Evolutionary conservation across 2,113 vertebrate genomes (phyloP).

Genomic region (Ptyas mucosa): DNA sequence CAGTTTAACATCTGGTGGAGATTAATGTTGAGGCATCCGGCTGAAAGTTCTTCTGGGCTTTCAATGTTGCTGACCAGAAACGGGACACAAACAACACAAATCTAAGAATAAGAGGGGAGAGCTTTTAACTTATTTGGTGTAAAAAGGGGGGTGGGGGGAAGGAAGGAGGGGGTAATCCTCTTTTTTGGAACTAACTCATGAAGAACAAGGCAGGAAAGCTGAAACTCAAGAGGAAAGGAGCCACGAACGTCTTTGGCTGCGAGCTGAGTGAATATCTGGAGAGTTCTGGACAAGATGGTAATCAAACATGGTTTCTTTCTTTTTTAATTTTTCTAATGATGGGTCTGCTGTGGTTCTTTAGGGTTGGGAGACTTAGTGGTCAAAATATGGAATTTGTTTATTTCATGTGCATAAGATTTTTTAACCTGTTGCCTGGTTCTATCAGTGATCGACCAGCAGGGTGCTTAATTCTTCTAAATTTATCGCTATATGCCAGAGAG

Average conservation of each 20-base stretch:
- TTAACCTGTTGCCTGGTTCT: slow-evolving; percentile 35
- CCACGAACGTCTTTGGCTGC: slow-evolving; percentile 89
- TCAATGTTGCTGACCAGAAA: slow-evolving; percentile 58
- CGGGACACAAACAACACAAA: slow-evolving; percentile 47
- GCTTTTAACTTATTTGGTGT: slow-evolving; percentile 48
- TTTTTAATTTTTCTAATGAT: slow-evolving; percentile 14
- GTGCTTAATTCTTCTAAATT: slow-evolving; percentile 22
- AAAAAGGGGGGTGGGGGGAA: slow-evolving; percentile 62
- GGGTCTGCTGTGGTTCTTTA: slow-evolving; percentile 4
- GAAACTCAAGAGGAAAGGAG: slow-evolving; percentile 93
- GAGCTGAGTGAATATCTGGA: slow-evolving; percentile 95
- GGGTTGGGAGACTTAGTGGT: slow-evolving; percentile 12
- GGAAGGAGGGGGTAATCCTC: slow-evolving; percentile 62
- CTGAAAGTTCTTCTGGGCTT: slow-evolving; percentile 45
- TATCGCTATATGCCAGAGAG: neutral
- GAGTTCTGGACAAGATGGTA: slow-evolving; percentile 95
- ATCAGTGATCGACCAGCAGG: slow-evolving; percentile 20
- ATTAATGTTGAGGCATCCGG: slow-evolving; percentile 59
- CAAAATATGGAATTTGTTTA: slow-evolving; percentile 35
- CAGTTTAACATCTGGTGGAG: slow-evolving; percentile 61
- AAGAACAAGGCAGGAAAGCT: slow-evolving; percentile 98
- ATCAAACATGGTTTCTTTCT: slow-evolving; percentile 58
- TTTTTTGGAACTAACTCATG: slow-evolving; percentile 86
- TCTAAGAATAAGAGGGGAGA: slow-evolving; percentile 50
- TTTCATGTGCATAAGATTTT: slow-evolving; percentile 3